Conservation (phyloP, 2,888 invertebrate genomes). For the Synergus gifuensis region DNA sequence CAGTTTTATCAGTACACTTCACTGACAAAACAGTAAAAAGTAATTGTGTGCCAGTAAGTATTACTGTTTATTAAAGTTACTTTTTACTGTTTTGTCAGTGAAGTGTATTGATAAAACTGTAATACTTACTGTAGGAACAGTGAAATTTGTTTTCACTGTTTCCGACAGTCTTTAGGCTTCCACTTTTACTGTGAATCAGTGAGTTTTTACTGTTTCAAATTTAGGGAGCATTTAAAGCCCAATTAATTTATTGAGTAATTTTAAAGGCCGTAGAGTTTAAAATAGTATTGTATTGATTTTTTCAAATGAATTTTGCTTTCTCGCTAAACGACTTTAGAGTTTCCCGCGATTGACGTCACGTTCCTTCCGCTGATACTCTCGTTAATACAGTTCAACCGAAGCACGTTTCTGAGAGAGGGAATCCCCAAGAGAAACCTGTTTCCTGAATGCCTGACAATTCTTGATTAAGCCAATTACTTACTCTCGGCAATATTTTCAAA, state of each 20-base stretch:
- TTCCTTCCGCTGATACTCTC: background rate
- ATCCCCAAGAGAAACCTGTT: background rate
- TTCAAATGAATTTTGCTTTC: background rate
- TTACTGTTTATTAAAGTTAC: no score
- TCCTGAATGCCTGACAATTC: background rate
- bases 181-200: no score
- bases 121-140: no score
- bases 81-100: no score
- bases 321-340: background rate
- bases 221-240: no score
- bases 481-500: background rate
- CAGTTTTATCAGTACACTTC: no score
- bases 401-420: background rate
- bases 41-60: no score
- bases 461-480: background rate
- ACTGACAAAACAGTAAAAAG: no score
- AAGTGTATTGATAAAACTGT: no score
- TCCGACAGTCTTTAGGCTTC: no score
- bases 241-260: background rate
- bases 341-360: background rate
- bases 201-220: no score
- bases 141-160: no score
- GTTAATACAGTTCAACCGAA: background rate
- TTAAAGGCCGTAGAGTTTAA: background rate
- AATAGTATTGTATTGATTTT: background rate